phyloP scores from a whole-genome alignment of 2,888 invertebrate species.

The Rhorus exstirpatorius region DNA sequence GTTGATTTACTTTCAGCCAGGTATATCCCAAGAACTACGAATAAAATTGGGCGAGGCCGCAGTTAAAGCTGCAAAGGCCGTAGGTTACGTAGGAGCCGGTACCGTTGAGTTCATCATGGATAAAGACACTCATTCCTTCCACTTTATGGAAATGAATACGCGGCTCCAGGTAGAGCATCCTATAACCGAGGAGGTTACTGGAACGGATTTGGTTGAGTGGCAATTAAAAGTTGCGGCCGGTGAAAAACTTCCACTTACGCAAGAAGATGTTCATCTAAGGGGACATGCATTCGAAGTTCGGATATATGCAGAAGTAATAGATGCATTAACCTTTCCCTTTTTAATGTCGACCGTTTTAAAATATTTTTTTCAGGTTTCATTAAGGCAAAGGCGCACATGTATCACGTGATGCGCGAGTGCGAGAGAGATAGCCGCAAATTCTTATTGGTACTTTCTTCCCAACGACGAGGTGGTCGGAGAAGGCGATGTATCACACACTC shows the following conservation, averaged over 20 bases:
- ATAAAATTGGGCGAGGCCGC: conserved; percentile 95
- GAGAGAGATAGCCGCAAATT: no score
- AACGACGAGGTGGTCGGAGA: no score
- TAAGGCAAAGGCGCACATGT: no score
- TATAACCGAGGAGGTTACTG: conserved; percentile 99
- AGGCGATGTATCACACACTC: no score
- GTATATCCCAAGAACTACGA: conserved; percentile 92
- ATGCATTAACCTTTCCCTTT: neutral
- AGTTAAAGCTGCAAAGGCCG: conserved; percentile 97
- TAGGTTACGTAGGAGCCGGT: conserved; percentile 98
- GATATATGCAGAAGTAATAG: conserved; percentile 94
- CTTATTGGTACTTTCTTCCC: no score
- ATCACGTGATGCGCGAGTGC: no score
- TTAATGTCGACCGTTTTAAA: no score
- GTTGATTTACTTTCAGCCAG: conserved; percentile 89
- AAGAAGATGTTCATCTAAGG: conserved; percentile 91
- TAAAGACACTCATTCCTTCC: conserved; percentile 93
- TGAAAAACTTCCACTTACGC: conserved; percentile 93
- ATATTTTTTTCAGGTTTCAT: no score
- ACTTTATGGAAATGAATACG: conserved; percentile 99
- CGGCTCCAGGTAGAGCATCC: conserved; percentile 98
- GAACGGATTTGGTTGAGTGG: conserved; percentile 99
- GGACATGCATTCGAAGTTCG: conserved; percentile 99
- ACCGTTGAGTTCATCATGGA: conserved; percentile 99
- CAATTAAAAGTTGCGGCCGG: conserved; percentile 96